Conservation (phyloP, 2,797 vertebrate genomes). For the Anas flavirostris region DNA sequence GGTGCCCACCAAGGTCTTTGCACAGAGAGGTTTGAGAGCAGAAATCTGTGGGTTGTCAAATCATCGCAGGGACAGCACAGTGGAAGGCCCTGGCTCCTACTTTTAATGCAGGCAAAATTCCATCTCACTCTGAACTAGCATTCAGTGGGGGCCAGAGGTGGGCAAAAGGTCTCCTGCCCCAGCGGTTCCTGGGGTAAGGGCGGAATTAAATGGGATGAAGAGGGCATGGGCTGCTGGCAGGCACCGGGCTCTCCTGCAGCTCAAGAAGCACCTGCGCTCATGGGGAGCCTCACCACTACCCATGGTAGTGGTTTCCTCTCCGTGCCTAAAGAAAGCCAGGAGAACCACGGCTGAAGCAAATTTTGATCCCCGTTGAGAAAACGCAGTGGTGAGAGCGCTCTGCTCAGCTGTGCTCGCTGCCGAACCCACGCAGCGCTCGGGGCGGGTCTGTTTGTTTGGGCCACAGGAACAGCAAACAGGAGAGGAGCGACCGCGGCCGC, state of each 20-base stretch:
- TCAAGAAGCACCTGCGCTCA: background rate
- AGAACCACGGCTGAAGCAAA: background rate
- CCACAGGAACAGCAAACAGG: slow-evolving; percentile 9
- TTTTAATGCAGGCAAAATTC: background rate
- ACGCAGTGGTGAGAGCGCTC: background rate
- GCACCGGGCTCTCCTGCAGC: background rate
- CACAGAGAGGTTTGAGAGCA: rapidly evolving
- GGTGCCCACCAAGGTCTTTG: rapidly evolving
- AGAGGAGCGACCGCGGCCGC: background rate
- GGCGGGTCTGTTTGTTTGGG: slow-evolving; percentile 33
- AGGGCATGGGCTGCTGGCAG: background rate
- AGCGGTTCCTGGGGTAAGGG: background rate
- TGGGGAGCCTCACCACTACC: background rate
- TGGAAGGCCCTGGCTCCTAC: background rate
- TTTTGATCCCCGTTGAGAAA: background rate
- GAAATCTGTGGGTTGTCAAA: background rate
- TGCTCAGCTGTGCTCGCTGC: background rate
- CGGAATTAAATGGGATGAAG: background rate
- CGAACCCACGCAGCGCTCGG: background rate
- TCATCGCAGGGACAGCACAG: background rate
- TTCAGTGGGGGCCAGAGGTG: background rate
- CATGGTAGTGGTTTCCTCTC: background rate
- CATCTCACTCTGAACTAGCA: rapidly evolving
- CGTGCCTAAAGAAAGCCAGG: background rate
- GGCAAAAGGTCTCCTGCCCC: background rate